Conservation (phyloP, 2,888 invertebrate genomes). For the Brachynemurus nebulosus region DNA sequence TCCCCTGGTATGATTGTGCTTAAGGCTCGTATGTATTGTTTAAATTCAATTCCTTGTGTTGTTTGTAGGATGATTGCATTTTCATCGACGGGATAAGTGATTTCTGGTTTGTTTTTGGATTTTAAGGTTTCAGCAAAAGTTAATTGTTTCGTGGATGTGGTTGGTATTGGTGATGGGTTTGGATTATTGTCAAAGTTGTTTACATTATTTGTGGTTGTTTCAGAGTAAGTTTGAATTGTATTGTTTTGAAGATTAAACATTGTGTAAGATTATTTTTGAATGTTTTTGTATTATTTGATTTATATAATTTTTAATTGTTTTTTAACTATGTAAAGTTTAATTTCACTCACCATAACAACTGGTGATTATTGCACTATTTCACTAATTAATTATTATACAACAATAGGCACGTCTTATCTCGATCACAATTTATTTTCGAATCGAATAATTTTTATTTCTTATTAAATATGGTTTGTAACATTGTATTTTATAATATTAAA, state of each 20-base stretch:
- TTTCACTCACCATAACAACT: not conserved
- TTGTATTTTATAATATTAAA: no score
- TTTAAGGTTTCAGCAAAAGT: not conserved
- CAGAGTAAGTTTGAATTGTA: not conserved
- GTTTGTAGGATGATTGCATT: not conserved
- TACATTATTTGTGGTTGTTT: not conserved
- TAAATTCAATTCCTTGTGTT: not conserved
- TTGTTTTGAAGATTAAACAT: not conserved
- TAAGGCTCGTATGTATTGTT: not conserved
- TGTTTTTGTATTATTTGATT: no score
- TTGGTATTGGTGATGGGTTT: not conserved
- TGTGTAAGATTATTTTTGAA: not conserved
- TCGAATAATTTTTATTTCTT: no score
- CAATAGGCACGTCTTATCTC: not conserved
- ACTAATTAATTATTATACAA: not conserved
- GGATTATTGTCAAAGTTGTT: not conserved
- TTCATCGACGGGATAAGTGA: not conserved
- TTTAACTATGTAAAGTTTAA: not conserved
- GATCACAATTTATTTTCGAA: no score
- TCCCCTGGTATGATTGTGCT: not conserved
- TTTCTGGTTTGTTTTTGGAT: not conserved
- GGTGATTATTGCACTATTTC: not conserved
- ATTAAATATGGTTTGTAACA: no score
- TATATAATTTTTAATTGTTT: no score
- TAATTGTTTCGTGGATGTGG: not conserved